A percentile compares a stretch with the other conserved stretches of the same genome.
These are phyloP conservation scores for Onthophagus taurus DNA, from an alignment of 1,140 invertebrate genomes.

Conservation along the genomic window DNA sequence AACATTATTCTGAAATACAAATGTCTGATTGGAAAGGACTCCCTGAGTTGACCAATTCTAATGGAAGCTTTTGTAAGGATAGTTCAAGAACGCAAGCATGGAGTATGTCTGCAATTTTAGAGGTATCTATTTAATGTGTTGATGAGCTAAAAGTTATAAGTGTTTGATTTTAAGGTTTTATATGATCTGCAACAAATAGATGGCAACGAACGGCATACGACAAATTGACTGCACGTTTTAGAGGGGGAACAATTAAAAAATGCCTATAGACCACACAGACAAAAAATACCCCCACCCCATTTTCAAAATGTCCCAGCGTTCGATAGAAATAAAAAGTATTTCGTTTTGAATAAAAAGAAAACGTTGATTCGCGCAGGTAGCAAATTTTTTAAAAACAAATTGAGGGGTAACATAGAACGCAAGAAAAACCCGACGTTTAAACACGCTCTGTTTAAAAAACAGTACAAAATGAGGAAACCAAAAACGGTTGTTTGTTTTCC, in stretches of 20 bases:
- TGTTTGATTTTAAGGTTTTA: slow-evolving; percentile 38
- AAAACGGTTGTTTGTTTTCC: too few species aligned
- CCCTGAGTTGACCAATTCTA: slow-evolving; percentile 90
- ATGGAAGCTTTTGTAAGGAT: slow-evolving; percentile 71
- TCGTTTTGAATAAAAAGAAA: too few species aligned
- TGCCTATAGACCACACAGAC: slow-evolving; percentile 12
- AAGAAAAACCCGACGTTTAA: too few species aligned
- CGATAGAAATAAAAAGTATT: too few species aligned
- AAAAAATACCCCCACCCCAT: too few species aligned
- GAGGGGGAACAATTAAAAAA: too few species aligned
- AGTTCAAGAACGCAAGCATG: slow-evolving; percentile 95
- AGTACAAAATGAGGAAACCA: too few species aligned
- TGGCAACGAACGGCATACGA: slow-evolving; percentile 10
- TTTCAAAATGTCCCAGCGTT: too few species aligned
- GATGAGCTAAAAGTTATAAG: slow-evolving; percentile 10
- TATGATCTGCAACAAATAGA: slow-evolving; percentile 41
- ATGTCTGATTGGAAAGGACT: slow-evolving; percentile 81
- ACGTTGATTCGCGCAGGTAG: too few species aligned
- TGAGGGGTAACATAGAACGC: too few species aligned
- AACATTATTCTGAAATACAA: slow-evolving; percentile 68
- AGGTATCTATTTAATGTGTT: slow-evolving; percentile 45
- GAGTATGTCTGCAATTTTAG: slow-evolving; percentile 81
- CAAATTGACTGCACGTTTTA: slow-evolving; percentile 18
- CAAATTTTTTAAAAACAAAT: too few species aligned
- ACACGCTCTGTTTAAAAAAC: too few species aligned